Conservation (phyloP, 1,140 invertebrate species). For the Bombus turneri region DNA sequence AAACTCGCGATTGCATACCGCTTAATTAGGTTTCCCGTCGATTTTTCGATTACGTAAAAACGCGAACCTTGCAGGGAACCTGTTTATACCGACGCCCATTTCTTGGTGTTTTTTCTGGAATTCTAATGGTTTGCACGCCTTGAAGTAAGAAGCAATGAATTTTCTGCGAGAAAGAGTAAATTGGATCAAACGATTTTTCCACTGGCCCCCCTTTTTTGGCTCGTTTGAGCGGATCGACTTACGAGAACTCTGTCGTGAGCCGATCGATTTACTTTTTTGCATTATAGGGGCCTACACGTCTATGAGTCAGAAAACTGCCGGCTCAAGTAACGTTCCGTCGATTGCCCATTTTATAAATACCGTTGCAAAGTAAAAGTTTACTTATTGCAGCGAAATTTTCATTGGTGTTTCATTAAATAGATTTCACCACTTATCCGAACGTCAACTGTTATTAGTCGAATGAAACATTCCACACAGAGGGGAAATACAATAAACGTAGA, state of each 20-base stretch:
- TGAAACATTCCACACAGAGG: no score
- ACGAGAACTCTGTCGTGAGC: not conserved
- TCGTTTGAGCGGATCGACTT: not conserved
- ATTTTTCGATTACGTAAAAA: slow-evolving; percentile 23
- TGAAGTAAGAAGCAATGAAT: not conserved
- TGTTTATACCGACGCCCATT: slow-evolving; percentile 3
- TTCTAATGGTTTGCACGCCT: not conserved
- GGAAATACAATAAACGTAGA: no score
- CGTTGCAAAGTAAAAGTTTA: no score
- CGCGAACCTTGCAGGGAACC: not conserved
- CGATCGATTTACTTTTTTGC: not conserved
- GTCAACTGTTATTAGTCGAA: no score
- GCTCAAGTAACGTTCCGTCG: no score
- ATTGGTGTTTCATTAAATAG: no score
- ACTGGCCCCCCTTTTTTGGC: not conserved
- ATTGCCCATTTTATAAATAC: no score
- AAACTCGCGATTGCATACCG: slow-evolving; percentile 23
- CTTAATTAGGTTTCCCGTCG: slow-evolving; percentile 31
- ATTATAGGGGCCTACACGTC: not conserved
- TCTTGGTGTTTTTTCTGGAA: not conserved
- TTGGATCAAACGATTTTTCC: slow-evolving; percentile 1
- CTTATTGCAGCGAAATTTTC: no score
- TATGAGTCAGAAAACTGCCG: not conserved
- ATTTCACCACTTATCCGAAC: no score
- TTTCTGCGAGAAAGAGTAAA: not conserved